These are phyloP conservation scores for Apostichopus japonicus DNA, from an alignment of 35 echinoderm and acorn worm genomes.

Conservation along the genomic window DNA sequence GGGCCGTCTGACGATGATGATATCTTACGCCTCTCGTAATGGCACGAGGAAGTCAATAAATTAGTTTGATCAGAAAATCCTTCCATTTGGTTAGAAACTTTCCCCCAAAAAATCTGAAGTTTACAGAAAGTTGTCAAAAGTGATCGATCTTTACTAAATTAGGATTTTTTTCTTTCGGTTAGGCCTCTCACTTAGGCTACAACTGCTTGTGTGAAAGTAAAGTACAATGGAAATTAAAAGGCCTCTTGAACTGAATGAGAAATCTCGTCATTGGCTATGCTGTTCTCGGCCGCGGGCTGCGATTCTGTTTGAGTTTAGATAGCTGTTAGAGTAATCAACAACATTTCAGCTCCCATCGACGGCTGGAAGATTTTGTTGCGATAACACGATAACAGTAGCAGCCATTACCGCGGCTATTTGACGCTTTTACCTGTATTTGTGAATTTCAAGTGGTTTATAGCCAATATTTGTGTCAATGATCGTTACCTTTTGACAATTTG, in stretches of 20 bases:
- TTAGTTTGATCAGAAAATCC: background rate
- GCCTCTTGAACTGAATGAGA: background rate
- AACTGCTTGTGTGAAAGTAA: background rate
- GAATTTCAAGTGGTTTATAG: too few relatives aligned
- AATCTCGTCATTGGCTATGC: background rate
- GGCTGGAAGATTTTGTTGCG: background rate
- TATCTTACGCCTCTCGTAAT: background rate
- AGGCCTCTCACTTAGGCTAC: background rate
- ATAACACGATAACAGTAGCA: too few relatives aligned
- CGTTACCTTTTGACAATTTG: too few relatives aligned
- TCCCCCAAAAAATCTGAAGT: background rate
- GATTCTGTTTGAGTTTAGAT: background rate
- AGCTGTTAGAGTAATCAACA: conserved; percentile 3
- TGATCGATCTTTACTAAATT: conserved; percentile 22
- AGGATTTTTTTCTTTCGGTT: background rate
- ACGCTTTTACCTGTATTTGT: too few relatives aligned
- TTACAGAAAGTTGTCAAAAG: conserved; percentile 17
- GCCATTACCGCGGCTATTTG: too few relatives aligned
- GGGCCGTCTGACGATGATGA: background rate
- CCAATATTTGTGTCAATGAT: too few relatives aligned
- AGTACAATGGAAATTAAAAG: background rate
- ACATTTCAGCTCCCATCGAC: background rate
- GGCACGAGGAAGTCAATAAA: background rate
- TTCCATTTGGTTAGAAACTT: background rate
- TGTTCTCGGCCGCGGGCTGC: background rate